Percentiles rank a stretch among this genome's conserved stretches.
Evolutionary conservation across 2,888 invertebrate species (phyloP).

Genomic region (Zygothrica quintamaculata): DNA sequence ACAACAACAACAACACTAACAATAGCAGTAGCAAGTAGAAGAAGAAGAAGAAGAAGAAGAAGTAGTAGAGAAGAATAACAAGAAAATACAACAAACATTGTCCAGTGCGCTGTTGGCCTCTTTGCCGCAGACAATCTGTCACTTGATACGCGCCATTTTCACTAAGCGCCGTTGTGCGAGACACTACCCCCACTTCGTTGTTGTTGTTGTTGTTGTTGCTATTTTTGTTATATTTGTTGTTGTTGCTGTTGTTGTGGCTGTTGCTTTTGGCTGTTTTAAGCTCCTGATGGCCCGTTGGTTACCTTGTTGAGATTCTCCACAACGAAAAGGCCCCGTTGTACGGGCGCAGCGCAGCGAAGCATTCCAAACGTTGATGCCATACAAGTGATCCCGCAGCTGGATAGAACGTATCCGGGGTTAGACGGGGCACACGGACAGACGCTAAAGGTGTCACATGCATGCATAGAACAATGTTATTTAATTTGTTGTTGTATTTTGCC

Average conservation of each 20-base stretch:
- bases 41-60: constrained; percentile 13
- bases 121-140: constrained; percentile 76
- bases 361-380: constrained; percentile 80
- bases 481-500: no score
- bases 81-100: neutral
- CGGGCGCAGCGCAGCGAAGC: constrained; percentile 77
- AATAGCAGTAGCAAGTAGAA: constrained; percentile 14
- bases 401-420: neutral
- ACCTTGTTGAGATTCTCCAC: constrained; percentile 69
- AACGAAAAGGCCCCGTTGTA: constrained; percentile 56
- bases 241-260: constrained; percentile 34
- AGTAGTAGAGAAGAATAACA: constrained; percentile 10
- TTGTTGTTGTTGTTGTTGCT: constrained; percentile 21
- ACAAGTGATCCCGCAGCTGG: constrained; percentile 66
- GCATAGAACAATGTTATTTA: constrained; percentile 70
- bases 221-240: neutral
- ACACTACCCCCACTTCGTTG: neutral
- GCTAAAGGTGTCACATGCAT: constrained; percentile 53
- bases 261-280: constrained; percentile 34
- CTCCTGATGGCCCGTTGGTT: constrained; percentile 44
- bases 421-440: neutral
- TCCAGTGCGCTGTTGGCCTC: constrained; percentile 56
- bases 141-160: constrained; percentile 69
- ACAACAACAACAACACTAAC: constrained; percentile 8
- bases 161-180: constrained; percentile 51